These are phyloP conservation scores for Crioceris asparagi DNA, from an alignment of 2,888 invertebrate species.

Conservation along the genomic window DNA sequence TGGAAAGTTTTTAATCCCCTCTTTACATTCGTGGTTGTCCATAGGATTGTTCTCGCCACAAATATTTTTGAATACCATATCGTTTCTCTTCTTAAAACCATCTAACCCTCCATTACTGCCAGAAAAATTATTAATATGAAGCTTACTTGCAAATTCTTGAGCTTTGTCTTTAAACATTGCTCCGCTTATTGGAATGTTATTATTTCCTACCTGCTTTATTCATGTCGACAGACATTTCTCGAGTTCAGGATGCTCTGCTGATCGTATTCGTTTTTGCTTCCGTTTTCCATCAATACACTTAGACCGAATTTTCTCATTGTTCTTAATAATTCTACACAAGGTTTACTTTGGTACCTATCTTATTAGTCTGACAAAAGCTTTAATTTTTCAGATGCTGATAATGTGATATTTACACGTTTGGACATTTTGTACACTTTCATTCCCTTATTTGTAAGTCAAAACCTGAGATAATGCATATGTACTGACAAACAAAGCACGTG, in stretches of 20 bases:
- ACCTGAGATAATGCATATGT: too few relatives aligned
- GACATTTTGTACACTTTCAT: too few relatives aligned
- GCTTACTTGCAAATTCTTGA: background rate
- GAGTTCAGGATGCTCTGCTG: background rate
- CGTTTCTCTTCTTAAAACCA: background rate
- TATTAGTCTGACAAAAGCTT: too few relatives aligned
- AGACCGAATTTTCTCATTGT: background rate
- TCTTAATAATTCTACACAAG: background rate
- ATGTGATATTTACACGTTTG: too few relatives aligned
- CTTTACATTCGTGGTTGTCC: too few relatives aligned
- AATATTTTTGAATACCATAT: too few relatives aligned
- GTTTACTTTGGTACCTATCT: too few relatives aligned
- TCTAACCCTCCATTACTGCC: background rate
- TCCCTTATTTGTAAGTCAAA: too few relatives aligned
- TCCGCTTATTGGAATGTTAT: background rate
- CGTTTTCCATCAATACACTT: background rate
- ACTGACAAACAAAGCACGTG: too few relatives aligned
- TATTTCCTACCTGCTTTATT: background rate
- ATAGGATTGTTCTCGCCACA: too few relatives aligned
- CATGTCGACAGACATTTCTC: background rate
- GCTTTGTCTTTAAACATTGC: background rate
- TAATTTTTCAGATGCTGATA: too few relatives aligned
- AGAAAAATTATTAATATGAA: background rate
- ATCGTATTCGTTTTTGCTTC: background rate
- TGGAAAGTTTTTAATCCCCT: too few relatives aligned